phyloP scores from a whole-genome alignment of 2,888 invertebrate genomes.

The Callinectes sapidus region DNA sequence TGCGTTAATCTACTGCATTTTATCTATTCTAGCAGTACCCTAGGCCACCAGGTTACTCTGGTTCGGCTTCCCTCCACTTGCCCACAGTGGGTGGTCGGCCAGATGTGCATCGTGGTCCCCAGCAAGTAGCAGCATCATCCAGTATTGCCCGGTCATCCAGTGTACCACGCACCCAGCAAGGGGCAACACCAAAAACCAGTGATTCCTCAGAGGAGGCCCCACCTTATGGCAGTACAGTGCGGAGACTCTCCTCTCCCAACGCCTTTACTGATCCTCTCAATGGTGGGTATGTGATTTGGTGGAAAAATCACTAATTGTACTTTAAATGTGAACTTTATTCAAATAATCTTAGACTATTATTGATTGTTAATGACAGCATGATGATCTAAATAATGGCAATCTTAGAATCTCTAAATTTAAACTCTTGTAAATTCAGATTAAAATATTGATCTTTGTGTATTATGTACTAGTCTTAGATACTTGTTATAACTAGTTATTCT shows the following conservation, averaged over 20 bases:
- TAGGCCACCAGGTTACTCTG: slow-evolving; percentile 57
- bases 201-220: slow-evolving; percentile 45
- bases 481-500: too few relatives aligned
- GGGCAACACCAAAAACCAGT: background rate
- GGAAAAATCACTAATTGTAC: background rate
- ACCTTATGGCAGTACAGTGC: background rate
- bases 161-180: slow-evolving; percentile 50
- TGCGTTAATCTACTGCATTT: background rate
- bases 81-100: slow-evolving; percentile 63
- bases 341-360: background rate
- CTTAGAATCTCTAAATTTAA: too few relatives aligned
- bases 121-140: slow-evolving; percentile 2
- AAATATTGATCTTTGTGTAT: too few relatives aligned
- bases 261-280: slow-evolving; percentile 62
- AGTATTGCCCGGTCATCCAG: slow-evolving; percentile 53
- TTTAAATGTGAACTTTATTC: background rate
- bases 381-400: too few relatives aligned
- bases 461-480: too few relatives aligned
- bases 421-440: too few relatives aligned
- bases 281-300: slow-evolving; percentile 40
- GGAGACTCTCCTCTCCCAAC: slow-evolving; percentile 62
- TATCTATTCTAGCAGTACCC: slow-evolving; percentile 48
- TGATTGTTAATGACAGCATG: background rate
- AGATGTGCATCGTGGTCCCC: slow-evolving; percentile 62
- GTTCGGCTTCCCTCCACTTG: slow-evolving; percentile 41